Percentiles rank a stretch among this genome's conserved stretches.
Conservation (phyloP, 1,140 invertebrate genomes). For the Penaeus japonicus region DNA sequence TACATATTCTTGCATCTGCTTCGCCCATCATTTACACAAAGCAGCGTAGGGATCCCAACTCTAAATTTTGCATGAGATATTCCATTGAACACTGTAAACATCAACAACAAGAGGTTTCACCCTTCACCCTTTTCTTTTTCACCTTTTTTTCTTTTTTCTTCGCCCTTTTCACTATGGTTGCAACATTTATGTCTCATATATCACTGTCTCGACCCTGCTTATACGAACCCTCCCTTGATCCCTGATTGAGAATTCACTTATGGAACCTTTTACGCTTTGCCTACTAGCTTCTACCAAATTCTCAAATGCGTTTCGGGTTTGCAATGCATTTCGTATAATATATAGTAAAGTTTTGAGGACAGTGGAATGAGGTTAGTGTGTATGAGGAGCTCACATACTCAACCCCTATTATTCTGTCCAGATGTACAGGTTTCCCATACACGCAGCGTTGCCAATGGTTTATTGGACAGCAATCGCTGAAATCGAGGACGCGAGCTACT, state of each 20-base stretch:
- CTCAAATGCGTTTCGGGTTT: not conserved
- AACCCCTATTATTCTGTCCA: constrained; percentile 32
- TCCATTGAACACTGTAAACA: constrained; percentile 16
- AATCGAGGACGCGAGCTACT: too few species aligned
- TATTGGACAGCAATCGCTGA: too few species aligned
- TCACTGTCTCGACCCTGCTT: constrained; percentile 36
- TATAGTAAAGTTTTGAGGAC: not conserved
- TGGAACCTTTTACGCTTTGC: too few species aligned
- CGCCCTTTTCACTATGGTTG: constrained; percentile 26
- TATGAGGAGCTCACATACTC: constrained; percentile 19
- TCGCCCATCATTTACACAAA: not conserved
- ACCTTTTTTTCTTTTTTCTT: too few species aligned
- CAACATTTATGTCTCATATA: constrained; percentile 52
- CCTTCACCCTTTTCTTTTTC: constrained; percentile 29
- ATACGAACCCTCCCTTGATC: not conserved
- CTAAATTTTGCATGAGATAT: constrained; percentile 25
- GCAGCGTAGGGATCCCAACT: not conserved
- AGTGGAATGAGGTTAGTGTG: not conserved
- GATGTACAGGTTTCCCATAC: constrained; percentile 52
- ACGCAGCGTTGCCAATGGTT: constrained; percentile 19
- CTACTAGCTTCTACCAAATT: too few species aligned
- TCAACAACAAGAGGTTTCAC: constrained; percentile 38
- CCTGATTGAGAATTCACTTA: too few species aligned
- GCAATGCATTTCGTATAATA: too few species aligned
- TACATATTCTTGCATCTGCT: not conserved